Evolutionary conservation across 2,113 vertebrate genomes (phyloP).

Genomic region (Trinectes maculatus): DNA sequence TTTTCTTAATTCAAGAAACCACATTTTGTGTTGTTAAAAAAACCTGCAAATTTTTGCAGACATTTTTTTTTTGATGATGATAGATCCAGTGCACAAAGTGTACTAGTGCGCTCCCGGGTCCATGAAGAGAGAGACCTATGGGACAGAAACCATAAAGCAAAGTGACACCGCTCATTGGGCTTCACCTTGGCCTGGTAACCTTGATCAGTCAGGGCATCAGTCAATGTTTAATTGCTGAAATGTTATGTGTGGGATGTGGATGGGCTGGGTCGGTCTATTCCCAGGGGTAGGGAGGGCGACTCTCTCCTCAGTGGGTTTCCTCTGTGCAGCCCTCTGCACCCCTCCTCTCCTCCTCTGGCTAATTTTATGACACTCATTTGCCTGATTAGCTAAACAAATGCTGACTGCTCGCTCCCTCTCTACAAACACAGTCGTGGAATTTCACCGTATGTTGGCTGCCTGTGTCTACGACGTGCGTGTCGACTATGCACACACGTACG

Average conservation of each 20-base stretch:
- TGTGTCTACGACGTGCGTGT: neutral
- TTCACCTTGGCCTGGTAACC: constrained; percentile 79
- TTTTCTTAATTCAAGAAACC: neutral
- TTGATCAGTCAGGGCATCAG: constrained; percentile 77
- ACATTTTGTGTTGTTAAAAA: neutral
- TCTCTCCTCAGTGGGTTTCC: constrained; percentile 27
- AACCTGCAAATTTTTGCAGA: neutral
- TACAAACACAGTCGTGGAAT: constrained; percentile 27
- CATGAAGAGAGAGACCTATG: constrained; percentile 32
- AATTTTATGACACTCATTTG: constrained; percentile 73
- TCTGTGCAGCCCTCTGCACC: constrained; percentile 6
- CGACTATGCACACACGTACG: neutral
- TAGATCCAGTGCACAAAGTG: constrained; percentile 28
- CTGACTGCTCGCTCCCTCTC: constrained; percentile 45
- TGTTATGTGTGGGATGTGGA: constrained; percentile 46
- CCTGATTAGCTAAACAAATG: constrained; percentile 78
- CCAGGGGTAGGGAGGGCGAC: constrained; percentile 8
- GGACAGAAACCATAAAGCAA: constrained; percentile 72
- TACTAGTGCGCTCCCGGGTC: constrained; percentile 39
- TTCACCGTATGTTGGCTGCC: neutral
- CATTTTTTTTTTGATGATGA: constrained; percentile 24
- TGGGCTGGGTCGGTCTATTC: constrained; percentile 34
- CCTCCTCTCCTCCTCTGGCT: constrained; percentile 46
- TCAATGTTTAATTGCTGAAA: constrained; percentile 76
- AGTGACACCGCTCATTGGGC: constrained; percentile 68